Conservation (phyloP, 2,113 vertebrate genomes). For the Serilophus lunatus region DNA sequence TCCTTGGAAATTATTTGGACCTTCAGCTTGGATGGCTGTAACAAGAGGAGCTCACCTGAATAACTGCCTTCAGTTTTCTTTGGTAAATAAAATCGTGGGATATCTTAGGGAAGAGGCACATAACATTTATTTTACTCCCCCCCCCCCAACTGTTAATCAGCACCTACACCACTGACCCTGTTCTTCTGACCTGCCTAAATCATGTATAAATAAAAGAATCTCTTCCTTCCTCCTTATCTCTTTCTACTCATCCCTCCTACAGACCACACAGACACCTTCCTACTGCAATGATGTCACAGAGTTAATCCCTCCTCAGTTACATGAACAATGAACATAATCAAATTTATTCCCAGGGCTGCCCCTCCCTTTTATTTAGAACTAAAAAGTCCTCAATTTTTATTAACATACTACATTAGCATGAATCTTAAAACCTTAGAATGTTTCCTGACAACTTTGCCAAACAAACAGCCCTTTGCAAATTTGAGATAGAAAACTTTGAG, state of each 20-base stretch:
- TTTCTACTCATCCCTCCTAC: not conserved
- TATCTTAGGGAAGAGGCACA: not conserved
- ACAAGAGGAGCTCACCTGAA: not conserved
- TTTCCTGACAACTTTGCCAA: not conserved
- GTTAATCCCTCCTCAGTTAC: not conserved
- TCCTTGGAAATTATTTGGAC: not conserved
- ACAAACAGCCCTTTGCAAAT: slow-evolving; percentile 30
- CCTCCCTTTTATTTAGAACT: not conserved
- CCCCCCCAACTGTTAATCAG: not conserved
- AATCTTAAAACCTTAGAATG: not conserved
- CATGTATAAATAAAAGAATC: not conserved
- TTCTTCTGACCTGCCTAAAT: not conserved
- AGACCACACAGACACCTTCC: not conserved
- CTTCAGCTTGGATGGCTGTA: not conserved
- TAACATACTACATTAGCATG: not conserved
- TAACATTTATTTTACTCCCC: not conserved
- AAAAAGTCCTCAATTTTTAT: not conserved
- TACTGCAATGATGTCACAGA: not conserved
- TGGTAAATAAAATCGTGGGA: not conserved
- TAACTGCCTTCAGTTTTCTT: not conserved
- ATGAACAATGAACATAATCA: not conserved
- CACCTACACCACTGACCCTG: not conserved
- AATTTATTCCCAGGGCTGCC: not conserved
- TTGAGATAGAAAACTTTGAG: slow-evolving; percentile 50
- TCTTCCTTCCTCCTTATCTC: not conserved